Conservation (phyloP, 2,113 vertebrate species). For the Equus przewalskii region DNA sequence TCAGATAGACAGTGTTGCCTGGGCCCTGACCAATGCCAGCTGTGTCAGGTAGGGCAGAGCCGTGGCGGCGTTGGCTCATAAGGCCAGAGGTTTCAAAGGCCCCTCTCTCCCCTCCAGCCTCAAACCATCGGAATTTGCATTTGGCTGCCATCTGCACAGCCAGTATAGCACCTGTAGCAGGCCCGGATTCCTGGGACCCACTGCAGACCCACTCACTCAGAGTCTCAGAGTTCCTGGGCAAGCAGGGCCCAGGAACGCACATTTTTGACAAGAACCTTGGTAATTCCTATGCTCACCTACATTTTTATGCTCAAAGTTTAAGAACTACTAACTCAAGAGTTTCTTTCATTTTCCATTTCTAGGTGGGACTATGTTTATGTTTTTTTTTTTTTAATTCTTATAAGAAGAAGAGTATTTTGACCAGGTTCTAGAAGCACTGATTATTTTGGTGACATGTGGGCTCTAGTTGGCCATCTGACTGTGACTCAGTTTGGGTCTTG, state of each 20-base stretch:
- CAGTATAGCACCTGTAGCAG: neutral
- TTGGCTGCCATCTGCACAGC: neutral
- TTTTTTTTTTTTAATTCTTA: neutral
- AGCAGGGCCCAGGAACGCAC: neutral
- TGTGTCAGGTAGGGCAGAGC: neutral
- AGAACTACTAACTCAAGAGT: neutral
- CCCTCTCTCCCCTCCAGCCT: neutral
- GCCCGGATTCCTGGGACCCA: neutral
- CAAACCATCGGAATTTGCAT: neutral
- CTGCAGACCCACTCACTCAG: neutral
- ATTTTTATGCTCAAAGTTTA: slow-evolving; percentile 35
- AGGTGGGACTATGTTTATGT: neutral
- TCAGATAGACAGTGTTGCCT: neutral
- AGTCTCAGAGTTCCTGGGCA: too few species aligned
- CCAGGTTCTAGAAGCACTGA: neutral
- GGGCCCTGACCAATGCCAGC: neutral
- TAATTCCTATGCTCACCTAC: neutral
- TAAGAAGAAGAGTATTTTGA: neutral
- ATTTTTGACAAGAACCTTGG: neutral
- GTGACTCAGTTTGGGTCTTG: neutral
- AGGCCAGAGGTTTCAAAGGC: neutral
- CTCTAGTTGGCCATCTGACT: neutral
- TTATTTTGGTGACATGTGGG: neutral
- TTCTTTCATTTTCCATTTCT: neutral
- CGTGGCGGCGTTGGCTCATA: too few species aligned